A percentile compares a stretch with the other conserved stretches of the same genome.
phyloP scores from a whole-genome alignment of 2,797 vertebrate species.

The Myripristis murdjan region DNA sequence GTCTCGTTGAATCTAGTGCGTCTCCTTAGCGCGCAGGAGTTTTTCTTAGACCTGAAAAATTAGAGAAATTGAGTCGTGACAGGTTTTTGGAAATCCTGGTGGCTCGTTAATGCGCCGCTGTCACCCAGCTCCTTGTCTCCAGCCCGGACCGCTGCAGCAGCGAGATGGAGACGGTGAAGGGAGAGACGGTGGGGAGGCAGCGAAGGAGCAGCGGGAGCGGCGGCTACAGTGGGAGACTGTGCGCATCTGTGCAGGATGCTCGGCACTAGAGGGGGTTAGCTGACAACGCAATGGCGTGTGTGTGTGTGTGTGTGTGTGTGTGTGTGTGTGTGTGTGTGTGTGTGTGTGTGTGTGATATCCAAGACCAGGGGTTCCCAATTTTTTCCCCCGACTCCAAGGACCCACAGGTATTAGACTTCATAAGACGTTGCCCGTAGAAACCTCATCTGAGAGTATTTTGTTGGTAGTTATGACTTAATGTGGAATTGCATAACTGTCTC shows the following conservation, averaged over 20 bases:
- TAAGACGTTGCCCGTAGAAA: not conserved
- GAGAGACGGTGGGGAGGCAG: conserved; percentile 55
- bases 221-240: conserved; percentile 60
- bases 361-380: conserved; percentile 38
- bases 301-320: conserved; percentile 70
- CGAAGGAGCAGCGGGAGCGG: conserved; percentile 58
- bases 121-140: conserved; percentile 29
- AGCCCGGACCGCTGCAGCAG: conserved; percentile 51
- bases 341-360: conserved; percentile 24
- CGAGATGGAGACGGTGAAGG: conserved; percentile 14
- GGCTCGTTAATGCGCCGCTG: conserved; percentile 17
- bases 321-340: conserved; percentile 56
- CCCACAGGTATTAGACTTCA: conserved; percentile 4
- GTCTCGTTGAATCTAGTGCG: conserved; percentile 12
- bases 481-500: too few species aligned
- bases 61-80: conserved; percentile 50
- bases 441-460: not conserved
- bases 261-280: conserved; percentile 87
- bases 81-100: conserved; percentile 42
- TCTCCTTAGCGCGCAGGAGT: conserved; percentile 39
- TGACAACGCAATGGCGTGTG: conserved; percentile 79
- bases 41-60: too few species aligned
- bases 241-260: conserved; percentile 79
- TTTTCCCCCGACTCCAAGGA: conserved; percentile 24
- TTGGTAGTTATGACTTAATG: not conserved